Percentiles rank a stretch among this genome's conserved stretches.
Conservation (phyloP, 2,797 vertebrate species). For the Pipistrellus pygmaeus region DNA sequence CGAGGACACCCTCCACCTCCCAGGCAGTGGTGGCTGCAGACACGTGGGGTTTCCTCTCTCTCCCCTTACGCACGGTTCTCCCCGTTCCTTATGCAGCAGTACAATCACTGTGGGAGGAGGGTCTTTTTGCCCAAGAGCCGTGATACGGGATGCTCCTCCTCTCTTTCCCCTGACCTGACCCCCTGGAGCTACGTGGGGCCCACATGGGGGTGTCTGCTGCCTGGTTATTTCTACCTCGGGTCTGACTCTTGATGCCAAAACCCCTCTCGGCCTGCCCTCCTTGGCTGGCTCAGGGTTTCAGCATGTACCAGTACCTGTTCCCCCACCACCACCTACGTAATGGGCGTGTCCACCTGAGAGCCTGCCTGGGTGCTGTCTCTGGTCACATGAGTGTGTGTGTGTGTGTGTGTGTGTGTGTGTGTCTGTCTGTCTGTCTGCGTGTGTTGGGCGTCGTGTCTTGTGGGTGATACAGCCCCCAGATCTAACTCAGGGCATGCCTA, state of each 20-base stretch:
- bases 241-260: conserved; percentile 76
- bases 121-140: neutral
- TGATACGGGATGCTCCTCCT: neutral
- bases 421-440: neutral
- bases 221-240: conserved; percentile 80
- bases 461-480: neutral
- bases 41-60: neutral
- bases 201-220: neutral
- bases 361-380: neutral
- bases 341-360: neutral
- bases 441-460: neutral
- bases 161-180: neutral
- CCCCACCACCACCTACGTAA: neutral
- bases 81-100: neutral
- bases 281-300: neutral
- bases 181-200: neutral
- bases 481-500: neutral
- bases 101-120: conserved; percentile 68
- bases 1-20: neutral
- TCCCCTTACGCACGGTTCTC: conserved; percentile 38
- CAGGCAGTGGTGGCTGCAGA: neutral
- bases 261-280: rapidly evolving
- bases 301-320: neutral
- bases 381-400: neutral
- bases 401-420: neutral